phyloP scores from a whole-genome alignment of 2,797 vertebrate species.

The Coccyzus lansbergi region DNA sequence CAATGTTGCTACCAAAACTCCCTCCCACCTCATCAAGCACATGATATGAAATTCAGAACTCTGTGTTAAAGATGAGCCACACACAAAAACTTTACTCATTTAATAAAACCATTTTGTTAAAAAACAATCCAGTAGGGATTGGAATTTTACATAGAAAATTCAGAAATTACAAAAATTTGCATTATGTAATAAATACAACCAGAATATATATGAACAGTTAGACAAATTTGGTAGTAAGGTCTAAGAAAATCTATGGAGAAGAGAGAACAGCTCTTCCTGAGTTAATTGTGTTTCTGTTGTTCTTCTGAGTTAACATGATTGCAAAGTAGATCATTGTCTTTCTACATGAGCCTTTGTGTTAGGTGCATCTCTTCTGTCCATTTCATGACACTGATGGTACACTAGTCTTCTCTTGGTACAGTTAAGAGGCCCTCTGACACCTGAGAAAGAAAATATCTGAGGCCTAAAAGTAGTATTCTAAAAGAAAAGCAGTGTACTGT shows the following conservation, averaged over 20 bases:
- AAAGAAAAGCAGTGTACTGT: background rate
- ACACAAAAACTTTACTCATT: slow-evolving; percentile 37
- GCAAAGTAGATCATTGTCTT: background rate
- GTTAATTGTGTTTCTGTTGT: background rate
- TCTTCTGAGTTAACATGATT: background rate
- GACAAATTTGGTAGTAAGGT: background rate
- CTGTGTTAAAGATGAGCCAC: background rate
- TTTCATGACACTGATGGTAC: background rate
- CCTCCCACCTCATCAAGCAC: background rate
- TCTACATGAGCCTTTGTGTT: background rate
- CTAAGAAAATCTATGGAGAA: slow-evolving; percentile 7
- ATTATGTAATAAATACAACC: slow-evolving; percentile 64
- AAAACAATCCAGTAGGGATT: slow-evolving; percentile 45
- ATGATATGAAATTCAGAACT: background rate
- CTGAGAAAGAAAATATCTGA: background rate
- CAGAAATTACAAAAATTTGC: slow-evolving; percentile 63
- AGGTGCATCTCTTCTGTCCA: background rate
- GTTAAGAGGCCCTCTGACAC: background rate
- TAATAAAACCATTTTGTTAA: slow-evolving; percentile 64
- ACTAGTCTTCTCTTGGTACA: background rate
- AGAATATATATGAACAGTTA: slow-evolving; percentile 14
- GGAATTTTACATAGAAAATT: slow-evolving; percentile 64
- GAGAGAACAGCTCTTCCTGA: slow-evolving; percentile 27
- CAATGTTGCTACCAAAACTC: background rate
- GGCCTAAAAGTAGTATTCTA: background rate